These are phyloP conservation scores for Cynocephalus volans DNA, from an alignment of 2,113 vertebrate genomes.

Conservation along the genomic window DNA sequence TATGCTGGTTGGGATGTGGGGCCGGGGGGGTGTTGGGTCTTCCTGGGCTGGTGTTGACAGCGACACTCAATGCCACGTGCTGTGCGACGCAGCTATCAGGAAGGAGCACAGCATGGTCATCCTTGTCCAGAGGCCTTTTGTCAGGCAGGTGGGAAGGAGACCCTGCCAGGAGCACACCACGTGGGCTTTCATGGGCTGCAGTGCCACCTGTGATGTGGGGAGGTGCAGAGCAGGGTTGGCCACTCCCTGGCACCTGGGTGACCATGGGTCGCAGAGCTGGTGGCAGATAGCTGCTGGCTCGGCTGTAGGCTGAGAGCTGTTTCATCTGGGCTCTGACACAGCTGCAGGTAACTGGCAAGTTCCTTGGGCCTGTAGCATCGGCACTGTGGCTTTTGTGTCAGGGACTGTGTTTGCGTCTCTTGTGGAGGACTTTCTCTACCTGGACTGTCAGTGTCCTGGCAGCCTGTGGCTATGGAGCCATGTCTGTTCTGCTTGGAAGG, in stretches of 20 bases:
- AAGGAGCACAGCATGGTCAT: neutral
- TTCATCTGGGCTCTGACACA: neutral
- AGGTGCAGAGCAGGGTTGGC: neutral
- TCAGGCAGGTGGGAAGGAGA: too few species aligned
- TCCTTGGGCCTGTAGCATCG: neutral
- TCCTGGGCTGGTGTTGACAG: neutral
- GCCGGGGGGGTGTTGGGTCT: neutral
- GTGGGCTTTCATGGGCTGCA: neutral
- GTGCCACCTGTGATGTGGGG: neutral
- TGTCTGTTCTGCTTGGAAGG: neutral
- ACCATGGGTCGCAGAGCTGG: neutral
- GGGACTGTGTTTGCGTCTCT: fast-evolving
- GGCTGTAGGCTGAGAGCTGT: neutral
- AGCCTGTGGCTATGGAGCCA: neutral
- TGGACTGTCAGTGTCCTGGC: neutral
- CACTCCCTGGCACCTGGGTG: too few species aligned
- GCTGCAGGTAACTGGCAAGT: neutral
- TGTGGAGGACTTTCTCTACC: neutral
- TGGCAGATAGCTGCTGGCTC: neutral
- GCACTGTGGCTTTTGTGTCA: neutral
- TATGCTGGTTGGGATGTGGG: too few species aligned
- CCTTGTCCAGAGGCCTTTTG: neutral
- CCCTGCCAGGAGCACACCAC: neutral
- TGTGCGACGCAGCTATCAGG: neutral
- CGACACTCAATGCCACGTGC: fast-evolving